These are phyloP conservation scores for Elaphurus davidianus DNA, from an alignment of 2,113 vertebrate genomes.

Conservation along the genomic window DNA sequence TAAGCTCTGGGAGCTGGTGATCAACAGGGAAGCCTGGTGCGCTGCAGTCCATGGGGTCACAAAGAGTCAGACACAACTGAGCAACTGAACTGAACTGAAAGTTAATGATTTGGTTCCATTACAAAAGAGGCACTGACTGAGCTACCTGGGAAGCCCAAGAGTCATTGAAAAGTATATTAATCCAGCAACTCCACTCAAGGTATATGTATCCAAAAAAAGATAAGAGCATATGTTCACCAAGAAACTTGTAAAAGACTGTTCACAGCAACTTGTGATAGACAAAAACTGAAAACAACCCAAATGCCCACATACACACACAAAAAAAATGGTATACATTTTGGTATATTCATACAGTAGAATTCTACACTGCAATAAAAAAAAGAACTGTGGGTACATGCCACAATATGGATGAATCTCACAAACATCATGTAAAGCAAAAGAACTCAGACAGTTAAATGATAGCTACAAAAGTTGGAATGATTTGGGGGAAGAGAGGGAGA, in stretches of 20 bases:
- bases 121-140: not conserved
- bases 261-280: not conserved
- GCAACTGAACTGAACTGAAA: not conserved
- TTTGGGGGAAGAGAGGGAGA: too few relatives aligned
- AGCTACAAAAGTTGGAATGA: not conserved
- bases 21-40: not conserved
- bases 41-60: not conserved
- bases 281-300: not conserved
- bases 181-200: not conserved
- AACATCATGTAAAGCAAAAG: not conserved
- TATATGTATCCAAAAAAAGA: not conserved
- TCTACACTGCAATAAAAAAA: not conserved
- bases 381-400: not conserved
- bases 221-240: not conserved
- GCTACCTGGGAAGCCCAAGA: not conserved
- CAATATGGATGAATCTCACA: not conserved
- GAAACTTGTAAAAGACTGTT: not conserved
- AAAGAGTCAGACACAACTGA: not conserved
- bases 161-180: not conserved
- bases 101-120: conserved; percentile 8
- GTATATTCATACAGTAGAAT: not conserved
- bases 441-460: not conserved
- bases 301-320: not conserved
- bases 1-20: not conserved
- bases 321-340: not conserved